Conservation (phyloP, 2,888 invertebrate genomes). For the Leptogaster cylindrica region DNA sequence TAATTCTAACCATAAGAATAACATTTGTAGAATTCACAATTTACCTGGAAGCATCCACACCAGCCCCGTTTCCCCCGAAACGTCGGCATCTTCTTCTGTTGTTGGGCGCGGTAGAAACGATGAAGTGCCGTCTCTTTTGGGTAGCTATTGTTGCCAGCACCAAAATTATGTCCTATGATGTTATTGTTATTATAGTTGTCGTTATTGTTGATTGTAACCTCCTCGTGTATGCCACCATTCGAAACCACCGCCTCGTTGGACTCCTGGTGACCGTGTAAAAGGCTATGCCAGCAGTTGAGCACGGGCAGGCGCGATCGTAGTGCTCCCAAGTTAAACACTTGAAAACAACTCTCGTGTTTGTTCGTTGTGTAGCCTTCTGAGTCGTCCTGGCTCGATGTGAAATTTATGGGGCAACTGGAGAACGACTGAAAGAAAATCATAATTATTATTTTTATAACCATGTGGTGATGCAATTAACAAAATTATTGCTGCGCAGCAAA, state of each 20-base stretch:
- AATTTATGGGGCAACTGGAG: conserved; percentile 70
- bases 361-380: conserved; percentile 39
- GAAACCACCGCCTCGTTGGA: no score
- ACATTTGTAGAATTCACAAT: no score
- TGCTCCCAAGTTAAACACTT: conserved; percentile 34
- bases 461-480: no score
- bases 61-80: conserved; percentile 66
- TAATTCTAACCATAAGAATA: no score
- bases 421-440: conserved; percentile 67
- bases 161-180: conserved; percentile 60
- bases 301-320: conserved; percentile 73
- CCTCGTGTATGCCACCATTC: conserved; percentile 20
- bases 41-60: conserved; percentile 86
- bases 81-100: conserved; percentile 70
- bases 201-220: conserved; percentile 42
- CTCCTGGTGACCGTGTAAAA: conserved; percentile 52
- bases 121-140: conserved; percentile 59
- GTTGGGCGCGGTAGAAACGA: conserved; percentile 61
- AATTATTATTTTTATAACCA: no score
- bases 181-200: conserved; percentile 57
- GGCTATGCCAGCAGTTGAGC: conserved; percentile 60
- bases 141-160: conserved; percentile 46
- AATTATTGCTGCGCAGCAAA: no score
- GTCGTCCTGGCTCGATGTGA: conserved; percentile 54
- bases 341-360: conserved; percentile 50